Evolutionary conservation across 2,797 vertebrate species (phyloP).

Genomic region (Bucorvus abyssinicus): DNA sequence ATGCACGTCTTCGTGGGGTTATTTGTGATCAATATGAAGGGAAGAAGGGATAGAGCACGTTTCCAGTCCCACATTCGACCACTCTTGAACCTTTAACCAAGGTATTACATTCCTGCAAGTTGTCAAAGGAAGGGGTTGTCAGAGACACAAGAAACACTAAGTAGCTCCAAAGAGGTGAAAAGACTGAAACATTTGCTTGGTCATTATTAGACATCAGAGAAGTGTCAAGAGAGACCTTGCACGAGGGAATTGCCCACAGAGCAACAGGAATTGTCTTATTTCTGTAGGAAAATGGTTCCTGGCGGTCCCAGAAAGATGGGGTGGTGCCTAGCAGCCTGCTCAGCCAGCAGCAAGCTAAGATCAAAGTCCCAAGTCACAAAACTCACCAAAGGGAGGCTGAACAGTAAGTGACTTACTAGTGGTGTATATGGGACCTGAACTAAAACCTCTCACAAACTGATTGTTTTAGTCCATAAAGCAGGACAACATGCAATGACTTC

Average conservation of each 20-base stretch:
- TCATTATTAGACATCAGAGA: not conserved
- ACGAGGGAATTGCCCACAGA: not conserved
- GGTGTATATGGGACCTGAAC: not conserved
- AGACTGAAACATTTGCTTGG: not conserved
- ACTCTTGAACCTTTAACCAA: not conserved
- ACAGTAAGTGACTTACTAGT: not conserved
- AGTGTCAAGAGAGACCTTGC: not conserved
- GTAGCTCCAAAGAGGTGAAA: not conserved
- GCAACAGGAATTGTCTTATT: not conserved
- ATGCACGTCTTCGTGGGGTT: not conserved
- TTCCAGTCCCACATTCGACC: not conserved
- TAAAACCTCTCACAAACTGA: not conserved
- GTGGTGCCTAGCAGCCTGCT: not conserved
- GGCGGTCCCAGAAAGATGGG: not conserved
- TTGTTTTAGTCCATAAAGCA: not conserved
- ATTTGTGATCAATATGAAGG: not conserved
- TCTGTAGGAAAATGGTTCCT: not conserved
- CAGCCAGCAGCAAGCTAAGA: not conserved
- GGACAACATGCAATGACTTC: not conserved
- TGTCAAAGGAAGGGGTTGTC: not conserved
- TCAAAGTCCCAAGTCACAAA: not conserved
- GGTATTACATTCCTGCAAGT: not conserved
- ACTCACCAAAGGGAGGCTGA: not conserved
- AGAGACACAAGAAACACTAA: not conserved
- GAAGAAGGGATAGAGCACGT: not conserved